Evolutionary conservation across 2,797 vertebrate genomes (phyloP), one percentile per base, ranked within the genome.

Genomic region (Otolemur crassicaudatus): DNA sequence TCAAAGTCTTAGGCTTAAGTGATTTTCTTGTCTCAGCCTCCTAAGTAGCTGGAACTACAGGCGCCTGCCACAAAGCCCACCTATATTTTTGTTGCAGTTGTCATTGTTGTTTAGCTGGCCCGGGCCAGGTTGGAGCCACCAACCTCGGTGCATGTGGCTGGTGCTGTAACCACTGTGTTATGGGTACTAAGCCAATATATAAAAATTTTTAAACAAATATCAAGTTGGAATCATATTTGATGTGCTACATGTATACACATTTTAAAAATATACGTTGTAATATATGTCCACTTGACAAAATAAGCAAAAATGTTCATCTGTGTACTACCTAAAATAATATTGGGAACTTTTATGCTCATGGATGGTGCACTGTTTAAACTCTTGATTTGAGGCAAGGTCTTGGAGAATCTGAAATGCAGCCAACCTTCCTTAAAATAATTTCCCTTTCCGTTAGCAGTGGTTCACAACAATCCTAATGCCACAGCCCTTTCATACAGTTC

Each of bases 201-300:
- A 67, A 70, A 80, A 67, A 3, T 7, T 56, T 65, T 60, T 27
- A 82, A 84, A 14, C 53, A 88, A 49, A 4, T 67, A 13, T 53
- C 31, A 72, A 67, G 7, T 69, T 88, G 34, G 23, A 94, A 73
- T 87, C 49, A 91, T 75, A 53, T 84, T 85, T 87, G 79, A 49
- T 81, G 46, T 53, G 82, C 20, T 87, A 72, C 63, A 14, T 56
- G 7, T 56, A 46, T 37, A 65, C 6, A 40, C 19, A 70, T 87
- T 82, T 94, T 72, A 23, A 84, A 87, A 92, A 63, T 79, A 63
- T 6, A n/a, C 49, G 40, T 94, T 81, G 77, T 81, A 77, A 37
- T 40, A 84, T 61, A 76, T 29, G 63, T 4, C 49, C 25, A 80
- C 34, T 56, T 58, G 20, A 82, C 81, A 70, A 86, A 65, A 37